Conservation (phyloP, 1,140 invertebrate species). For the Calephelis nemesis region DNA sequence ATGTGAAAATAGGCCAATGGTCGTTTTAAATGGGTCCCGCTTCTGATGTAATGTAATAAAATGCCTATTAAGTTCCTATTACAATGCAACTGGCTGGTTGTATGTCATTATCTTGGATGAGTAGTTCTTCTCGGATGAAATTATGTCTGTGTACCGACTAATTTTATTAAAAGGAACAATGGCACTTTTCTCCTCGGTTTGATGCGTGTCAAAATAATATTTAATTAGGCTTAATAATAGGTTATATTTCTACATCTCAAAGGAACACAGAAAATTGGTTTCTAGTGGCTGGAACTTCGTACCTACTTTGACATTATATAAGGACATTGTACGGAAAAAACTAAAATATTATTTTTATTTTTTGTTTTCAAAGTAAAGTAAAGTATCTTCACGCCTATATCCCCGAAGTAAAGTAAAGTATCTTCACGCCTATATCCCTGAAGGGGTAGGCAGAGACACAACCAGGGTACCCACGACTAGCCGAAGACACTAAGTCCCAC, state of each 20-base stretch:
- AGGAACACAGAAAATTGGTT: background rate
- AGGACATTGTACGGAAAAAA: too few relatives aligned
- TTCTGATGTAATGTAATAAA: slow-evolving; percentile 14
- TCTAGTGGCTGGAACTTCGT: too few relatives aligned
- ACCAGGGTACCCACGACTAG: too few relatives aligned
- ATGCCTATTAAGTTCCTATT: slow-evolving; percentile 6
- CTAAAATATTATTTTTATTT: too few relatives aligned
- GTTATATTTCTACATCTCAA: background rate
- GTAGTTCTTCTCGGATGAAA: background rate
- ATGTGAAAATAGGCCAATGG: slow-evolving; percentile 11
- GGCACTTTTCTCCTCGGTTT: slow-evolving; percentile 8
- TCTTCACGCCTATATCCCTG: too few relatives aligned
- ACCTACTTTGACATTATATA: too few relatives aligned
- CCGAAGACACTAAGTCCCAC: too few relatives aligned
- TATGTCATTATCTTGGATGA: slow-evolving; percentile 12
- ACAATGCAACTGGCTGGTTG: background rate
- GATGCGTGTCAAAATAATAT: slow-evolving; percentile 13
- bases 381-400: too few relatives aligned
- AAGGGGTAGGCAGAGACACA: too few relatives aligned
- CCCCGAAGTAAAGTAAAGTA: too few relatives aligned
- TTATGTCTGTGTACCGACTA: slow-evolving; percentile 5
- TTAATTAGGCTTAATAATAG: slow-evolving; percentile 8
- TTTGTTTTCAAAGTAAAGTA: too few relatives aligned
- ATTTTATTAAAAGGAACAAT: slow-evolving; percentile 16
- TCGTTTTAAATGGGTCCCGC: slow-evolving; percentile 7